Conservation (phyloP, 1,140 invertebrate genomes). For the Bombus affinis region DNA sequence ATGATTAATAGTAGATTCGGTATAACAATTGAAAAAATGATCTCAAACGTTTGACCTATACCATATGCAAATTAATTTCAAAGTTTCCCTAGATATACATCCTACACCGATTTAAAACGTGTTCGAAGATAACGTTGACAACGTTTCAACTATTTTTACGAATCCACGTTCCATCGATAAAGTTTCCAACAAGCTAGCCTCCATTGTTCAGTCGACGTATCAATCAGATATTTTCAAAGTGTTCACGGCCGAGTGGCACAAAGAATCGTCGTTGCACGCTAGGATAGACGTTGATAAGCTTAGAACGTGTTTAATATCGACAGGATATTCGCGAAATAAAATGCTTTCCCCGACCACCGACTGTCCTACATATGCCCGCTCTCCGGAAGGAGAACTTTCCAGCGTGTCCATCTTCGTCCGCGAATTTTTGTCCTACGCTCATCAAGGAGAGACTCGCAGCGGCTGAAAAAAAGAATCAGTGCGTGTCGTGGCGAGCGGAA, state of each 20-base stretch:
- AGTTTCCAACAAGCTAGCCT: not conserved
- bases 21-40: not conserved
- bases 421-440: not conserved
- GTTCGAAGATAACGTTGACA: not conserved
- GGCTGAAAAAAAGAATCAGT: constrained; percentile 34
- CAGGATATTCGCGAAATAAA: constrained; percentile 16
- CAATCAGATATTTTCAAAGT: not conserved
- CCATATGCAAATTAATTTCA: not conserved
- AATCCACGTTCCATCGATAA: not conserved
- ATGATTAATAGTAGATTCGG: too few relatives aligned
- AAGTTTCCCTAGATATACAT: not conserved
- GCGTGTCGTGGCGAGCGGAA: constrained; percentile 43
- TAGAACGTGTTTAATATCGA: not conserved
- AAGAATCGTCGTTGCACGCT: not conserved
- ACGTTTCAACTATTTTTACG: not conserved
- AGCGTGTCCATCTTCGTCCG: constrained; percentile 31
- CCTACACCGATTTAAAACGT: not conserved
- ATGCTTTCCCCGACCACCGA: constrained; percentile 53
- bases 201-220: not conserved
- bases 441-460: not conserved
- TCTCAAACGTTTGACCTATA: not conserved
- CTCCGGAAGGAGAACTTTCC: constrained; percentile 48
- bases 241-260: not conserved
- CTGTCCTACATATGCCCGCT: constrained; percentile 23
- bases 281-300: not conserved